These are phyloP conservation scores for Teinopalpus imperialis DNA, from an alignment of 2,888 invertebrate species.

Conservation along the genomic window DNA sequence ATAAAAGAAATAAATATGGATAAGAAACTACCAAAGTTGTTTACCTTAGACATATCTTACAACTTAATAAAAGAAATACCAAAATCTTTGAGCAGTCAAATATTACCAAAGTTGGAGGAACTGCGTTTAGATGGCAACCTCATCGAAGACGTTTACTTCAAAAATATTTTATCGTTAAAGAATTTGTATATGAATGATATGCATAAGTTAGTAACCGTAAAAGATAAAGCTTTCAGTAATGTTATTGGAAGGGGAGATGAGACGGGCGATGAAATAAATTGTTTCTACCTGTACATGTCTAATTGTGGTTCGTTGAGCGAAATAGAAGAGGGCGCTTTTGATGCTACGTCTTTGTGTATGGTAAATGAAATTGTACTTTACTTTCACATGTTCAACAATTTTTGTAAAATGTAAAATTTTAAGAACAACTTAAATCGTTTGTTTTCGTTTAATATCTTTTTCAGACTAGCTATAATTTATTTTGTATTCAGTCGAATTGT, in stretches of 20 bases:
- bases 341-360: slow-evolving; percentile 74
- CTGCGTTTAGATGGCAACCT: slow-evolving; percentile 80
- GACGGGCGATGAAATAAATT: slow-evolving; percentile 43
- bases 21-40: slow-evolving; percentile 64
- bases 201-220: slow-evolving; percentile 50
- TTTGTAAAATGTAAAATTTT: too few relatives aligned
- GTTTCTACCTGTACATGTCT: slow-evolving; percentile 75
- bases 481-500: too few relatives aligned
- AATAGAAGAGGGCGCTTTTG: slow-evolving; percentile 71
- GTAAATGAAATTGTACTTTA: slow-evolving; percentile 64
- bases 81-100: slow-evolving; percentile 56
- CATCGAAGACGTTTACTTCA: slow-evolving; percentile 69
- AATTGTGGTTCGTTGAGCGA: slow-evolving; percentile 62
- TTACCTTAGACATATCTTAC: slow-evolving; percentile 74
- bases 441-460: too few relatives aligned
- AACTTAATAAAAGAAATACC: slow-evolving; percentile 74
- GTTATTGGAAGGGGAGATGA: slow-evolving; percentile 62
- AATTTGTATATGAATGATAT: slow-evolving; percentile 69
- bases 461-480: too few relatives aligned
- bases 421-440: too few relatives aligned
- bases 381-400: too few relatives aligned
- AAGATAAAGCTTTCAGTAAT: slow-evolving; percentile 73
- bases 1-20: slow-evolving; percentile 67
- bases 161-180: slow-evolving; percentile 64
- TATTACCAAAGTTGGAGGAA: slow-evolving; percentile 71